Percentiles rank a stretch among this genome's conserved stretches.
phyloP scores from a whole-genome alignment of 2,888 invertebrate species.

The Ethmia dodecea region DNA sequence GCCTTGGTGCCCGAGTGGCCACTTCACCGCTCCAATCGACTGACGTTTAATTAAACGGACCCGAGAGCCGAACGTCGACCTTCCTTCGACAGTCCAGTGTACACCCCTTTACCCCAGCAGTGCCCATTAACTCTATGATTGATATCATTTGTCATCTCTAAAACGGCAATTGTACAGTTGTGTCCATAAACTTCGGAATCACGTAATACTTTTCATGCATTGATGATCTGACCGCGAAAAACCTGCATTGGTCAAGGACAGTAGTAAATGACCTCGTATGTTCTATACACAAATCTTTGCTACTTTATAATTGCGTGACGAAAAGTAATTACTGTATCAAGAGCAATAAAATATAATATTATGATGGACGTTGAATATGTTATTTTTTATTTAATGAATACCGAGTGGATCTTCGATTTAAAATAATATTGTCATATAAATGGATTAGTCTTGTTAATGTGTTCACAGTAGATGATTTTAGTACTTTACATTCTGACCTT shows the following conservation, averaged over 20 bases:
- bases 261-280: constrained; percentile 40
- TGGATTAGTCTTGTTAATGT: too few species aligned
- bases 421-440: too few species aligned
- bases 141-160: constrained; percentile 7
- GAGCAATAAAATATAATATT: constrained; percentile 3
- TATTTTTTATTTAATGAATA: too few species aligned
- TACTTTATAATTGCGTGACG: constrained; percentile 43
- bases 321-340: constrained; percentile 24
- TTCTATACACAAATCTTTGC: constrained; percentile 37
- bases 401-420: too few species aligned
- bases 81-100: constrained; percentile 25
- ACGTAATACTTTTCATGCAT: constrained; percentile 29
- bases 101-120: constrained; percentile 17
- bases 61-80: constrained; percentile 44
- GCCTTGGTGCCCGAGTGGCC: constrained; percentile 61
- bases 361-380: too few species aligned
- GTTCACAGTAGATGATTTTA: too few species aligned
- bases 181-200: constrained; percentile 14
- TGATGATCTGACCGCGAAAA: constrained; percentile 46
- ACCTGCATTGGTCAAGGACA: constrained; percentile 59
- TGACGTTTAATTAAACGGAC: constrained; percentile 58
- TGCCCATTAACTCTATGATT: constrained; percentile 16
- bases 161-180: not conserved
- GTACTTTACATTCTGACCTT: constrained; percentile 60
- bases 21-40: constrained; percentile 71